Percentiles rank a stretch among this genome's conserved stretches.
Conservation (phyloP, 2,113 vertebrate species). For the Carassius carassius region DNA sequence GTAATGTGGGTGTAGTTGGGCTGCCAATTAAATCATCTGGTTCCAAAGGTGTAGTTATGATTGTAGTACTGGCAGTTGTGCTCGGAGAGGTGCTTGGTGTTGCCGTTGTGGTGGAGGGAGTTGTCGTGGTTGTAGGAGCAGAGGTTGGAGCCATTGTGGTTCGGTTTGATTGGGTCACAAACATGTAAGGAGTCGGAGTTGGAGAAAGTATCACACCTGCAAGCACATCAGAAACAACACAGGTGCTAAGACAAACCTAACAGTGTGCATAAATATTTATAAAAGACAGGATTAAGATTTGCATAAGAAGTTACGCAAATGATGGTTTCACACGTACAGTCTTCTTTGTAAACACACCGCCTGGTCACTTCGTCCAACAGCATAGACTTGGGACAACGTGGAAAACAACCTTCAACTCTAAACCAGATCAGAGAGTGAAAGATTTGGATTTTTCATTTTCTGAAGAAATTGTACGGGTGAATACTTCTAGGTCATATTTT, state of each 20-base stretch:
- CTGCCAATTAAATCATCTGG: slow-evolving; percentile 7
- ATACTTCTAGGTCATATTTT: not conserved
- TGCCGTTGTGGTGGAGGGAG: slow-evolving; percentile 39
- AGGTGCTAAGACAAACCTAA: not conserved
- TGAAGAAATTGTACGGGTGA: not conserved
- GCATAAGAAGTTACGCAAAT: not conserved
- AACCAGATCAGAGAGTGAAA: slow-evolving; percentile 20
- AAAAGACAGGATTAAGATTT: not conserved
- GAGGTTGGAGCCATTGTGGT: slow-evolving; percentile 65
- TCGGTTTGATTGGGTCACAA: slow-evolving; percentile 72
- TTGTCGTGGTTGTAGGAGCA: slow-evolving; percentile 51
- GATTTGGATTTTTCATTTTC: not conserved
- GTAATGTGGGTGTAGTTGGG: slow-evolving; percentile 24
- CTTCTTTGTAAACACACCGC: slow-evolving; percentile 92
- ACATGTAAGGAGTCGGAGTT: slow-evolving; percentile 75
- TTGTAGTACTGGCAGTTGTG: slow-evolving; percentile 31
- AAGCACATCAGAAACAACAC: slow-evolving; percentile 18
- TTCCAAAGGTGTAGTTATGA: slow-evolving; percentile 36
- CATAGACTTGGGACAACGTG: slow-evolving; percentile 91
- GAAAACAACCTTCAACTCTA: slow-evolving; percentile 96
- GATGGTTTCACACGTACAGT: slow-evolving; percentile 84
- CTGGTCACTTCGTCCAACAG: slow-evolving; percentile 93
- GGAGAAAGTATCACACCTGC: slow-evolving; percentile 75
- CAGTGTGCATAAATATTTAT: not conserved
- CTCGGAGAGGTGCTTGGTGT: slow-evolving; percentile 47